Base-by-base conservation (phyloP, 2,797 vertebrate genomes). In the Diplodus sargus region DNA sequence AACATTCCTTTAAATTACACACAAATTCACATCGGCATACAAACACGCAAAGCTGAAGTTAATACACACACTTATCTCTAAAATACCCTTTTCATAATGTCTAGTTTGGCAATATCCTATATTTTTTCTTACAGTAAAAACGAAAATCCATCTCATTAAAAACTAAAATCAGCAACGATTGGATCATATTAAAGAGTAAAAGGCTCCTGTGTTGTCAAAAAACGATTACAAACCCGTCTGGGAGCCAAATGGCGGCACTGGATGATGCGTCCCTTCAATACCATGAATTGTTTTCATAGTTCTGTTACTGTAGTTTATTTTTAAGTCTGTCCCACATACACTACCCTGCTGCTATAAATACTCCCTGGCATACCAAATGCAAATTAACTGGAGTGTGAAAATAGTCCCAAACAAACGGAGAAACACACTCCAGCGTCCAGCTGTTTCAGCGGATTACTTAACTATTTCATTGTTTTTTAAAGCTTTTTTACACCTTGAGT, bases 1-100 rank as follows among this genome's bases (percentile, higher is more conserved):
- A 99, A 86, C 94, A 99, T 96, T 86, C 98, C 98, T 99, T 66
- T 47, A 76, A 79, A 72, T 70, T 23, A 82, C 47, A 70, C 59
- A 74, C 48, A 61, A 43, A 58, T 14, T 54, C 42, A 61, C 56
- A 48, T 7, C 18, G 6, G 57, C 22, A 53, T 16, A 56, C 16
- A 57, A 25, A 69, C 18, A 61, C 14, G 6, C 3, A 28, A 15
- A 60, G 47, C 48, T 52, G 15, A 39, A 63, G 53, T 10, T 58
- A 28, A 76, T 58, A 23, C 1, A 67, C 30, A 34, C 30, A 25
- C 2, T 34, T 34, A 34, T 6, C 12, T 20, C 17, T 58, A 34
- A 57, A 72, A 64, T 58, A 53, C 45, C 3, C n/a, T 58, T 52
- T 47, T 43, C 43, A 30, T n/a, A 6, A 52, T 51, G n/a, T 17